Evolutionary conservation across 2,797 vertebrate genomes (phyloP), one percentile per base, ranked within the genome.

Genomic region (Diglossa cyanea): DNA sequence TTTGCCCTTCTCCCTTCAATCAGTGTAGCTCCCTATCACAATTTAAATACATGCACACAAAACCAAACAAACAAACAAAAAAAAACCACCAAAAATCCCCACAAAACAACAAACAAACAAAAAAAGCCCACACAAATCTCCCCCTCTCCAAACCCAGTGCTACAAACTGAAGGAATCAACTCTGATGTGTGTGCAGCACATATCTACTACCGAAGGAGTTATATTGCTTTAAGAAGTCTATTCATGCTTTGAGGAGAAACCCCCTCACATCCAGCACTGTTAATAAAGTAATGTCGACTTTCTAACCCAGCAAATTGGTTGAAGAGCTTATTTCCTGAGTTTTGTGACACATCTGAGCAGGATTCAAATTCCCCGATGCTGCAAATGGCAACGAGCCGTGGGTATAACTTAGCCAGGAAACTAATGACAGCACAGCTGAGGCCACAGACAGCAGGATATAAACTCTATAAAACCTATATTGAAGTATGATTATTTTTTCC

Each of bases 181-280:
- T 75, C 53, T 24, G 21, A 44, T 21, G 21, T 2, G 2, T 0
- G 1, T n/a, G 23, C n/a, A 67, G 28, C 18, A 16, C 19, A 3
- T 17, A 39, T 28, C 45, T 0, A 0, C 50, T 45, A 25, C 30
- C 0, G 0, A 68, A 76, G 0, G 1, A 54, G 40, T 68, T 61
- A 14, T 5, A 28, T 33, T 33, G 26, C 33, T 70, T 54, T 30
- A 54, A 53, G 47, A 86, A 62, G 17, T 40, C 40, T 40, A 2
- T 40, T 50, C 31, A 35, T 10, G 35, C 10, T 62, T 55, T 62
- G 13, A 70, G 42, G 30, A 70, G 42, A 55, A 54, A 35, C 21
- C 4, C 7, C 17, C 20, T 62, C 0, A 0, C 30, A 53, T 21
- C 50, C 35, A 70, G 48, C 35, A 31, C 35, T 23, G 30, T 33